Evolutionary conservation across 2,113 vertebrate genomes (phyloP).

Genomic region (Calcarius ornatus): DNA sequence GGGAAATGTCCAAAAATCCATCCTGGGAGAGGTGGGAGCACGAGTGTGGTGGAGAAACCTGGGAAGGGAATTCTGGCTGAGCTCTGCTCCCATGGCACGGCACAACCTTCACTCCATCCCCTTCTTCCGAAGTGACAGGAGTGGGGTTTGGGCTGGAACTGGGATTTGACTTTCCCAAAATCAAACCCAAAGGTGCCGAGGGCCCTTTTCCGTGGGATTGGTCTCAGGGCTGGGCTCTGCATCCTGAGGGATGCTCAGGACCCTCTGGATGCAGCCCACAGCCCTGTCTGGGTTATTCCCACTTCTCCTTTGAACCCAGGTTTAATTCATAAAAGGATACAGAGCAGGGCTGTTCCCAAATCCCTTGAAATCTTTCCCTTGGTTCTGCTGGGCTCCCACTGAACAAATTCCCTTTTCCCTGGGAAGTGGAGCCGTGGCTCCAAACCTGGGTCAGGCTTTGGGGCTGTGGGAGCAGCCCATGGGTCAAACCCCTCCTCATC

Average conservation of each 20-base stretch:
- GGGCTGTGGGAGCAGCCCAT: not conserved
- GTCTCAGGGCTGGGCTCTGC: not conserved
- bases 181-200: rapidly evolving
- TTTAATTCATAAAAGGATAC: not conserved
- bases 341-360: not conserved
- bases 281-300: rapidly evolving
- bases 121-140: rapidly evolving
- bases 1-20: not conserved
- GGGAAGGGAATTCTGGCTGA: not conserved
- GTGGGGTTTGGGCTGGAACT: not conserved
- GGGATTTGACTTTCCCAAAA: not conserved
- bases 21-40: not conserved
- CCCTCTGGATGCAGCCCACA: rapidly evolving
- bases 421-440: not conserved
- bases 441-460: not conserved
- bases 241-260: not conserved
- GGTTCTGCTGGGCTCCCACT: not conserved
- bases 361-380: not conserved
- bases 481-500: not conserved
- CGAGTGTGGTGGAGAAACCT: rapidly evolving
- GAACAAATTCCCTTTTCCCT: not conserved
- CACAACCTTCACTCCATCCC: not conserved
- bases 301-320: not conserved
- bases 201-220: rapidly evolving
- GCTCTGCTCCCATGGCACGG: rapidly evolving